These are phyloP conservation scores for Aphidius ervi DNA, from an alignment of 1,140 invertebrate species.

Conservation along the genomic window DNA sequence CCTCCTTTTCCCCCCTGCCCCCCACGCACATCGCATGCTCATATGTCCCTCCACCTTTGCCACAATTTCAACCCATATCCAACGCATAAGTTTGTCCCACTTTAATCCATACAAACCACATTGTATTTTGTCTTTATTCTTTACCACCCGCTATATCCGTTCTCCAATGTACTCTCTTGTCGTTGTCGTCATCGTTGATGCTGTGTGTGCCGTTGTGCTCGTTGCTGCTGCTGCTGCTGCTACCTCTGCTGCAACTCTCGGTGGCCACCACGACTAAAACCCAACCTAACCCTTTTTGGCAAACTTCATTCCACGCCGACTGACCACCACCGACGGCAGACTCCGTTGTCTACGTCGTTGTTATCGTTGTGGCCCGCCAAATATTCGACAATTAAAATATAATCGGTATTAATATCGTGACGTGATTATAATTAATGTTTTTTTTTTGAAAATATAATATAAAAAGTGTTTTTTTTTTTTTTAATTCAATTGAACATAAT, in stretches of 20 bases:
- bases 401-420: background rate
- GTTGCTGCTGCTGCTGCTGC: conserved; percentile 35
- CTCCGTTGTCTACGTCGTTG: conserved; percentile 38
- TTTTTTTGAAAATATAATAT: too few relatives aligned
- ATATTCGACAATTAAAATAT: background rate
- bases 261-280: conserved; percentile 32
- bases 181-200: background rate
- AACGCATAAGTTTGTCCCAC: background rate
- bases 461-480: too few relatives aligned
- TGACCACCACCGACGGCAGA: conserved; percentile 53
- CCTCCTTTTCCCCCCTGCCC: conserved; percentile 19
- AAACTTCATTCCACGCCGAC: conserved; percentile 54
- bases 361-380: conserved; percentile 19
- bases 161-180: conserved; percentile 8
- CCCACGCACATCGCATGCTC: conserved; percentile 27
- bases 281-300: conserved; percentile 48
- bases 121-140: conserved; percentile 8
- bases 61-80: background rate
- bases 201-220: background rate
- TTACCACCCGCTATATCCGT: conserved; percentile 15
- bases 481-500: too few relatives aligned
- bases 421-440: background rate
- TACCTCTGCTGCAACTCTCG: conserved; percentile 36
- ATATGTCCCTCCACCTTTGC: conserved; percentile 23
- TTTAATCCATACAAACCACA: background rate